Evolutionary conservation across 2,888 invertebrate genomes (phyloP), one percentile per base, ranked within the genome.

Genomic region (Perizoma affinitatum): DNA sequence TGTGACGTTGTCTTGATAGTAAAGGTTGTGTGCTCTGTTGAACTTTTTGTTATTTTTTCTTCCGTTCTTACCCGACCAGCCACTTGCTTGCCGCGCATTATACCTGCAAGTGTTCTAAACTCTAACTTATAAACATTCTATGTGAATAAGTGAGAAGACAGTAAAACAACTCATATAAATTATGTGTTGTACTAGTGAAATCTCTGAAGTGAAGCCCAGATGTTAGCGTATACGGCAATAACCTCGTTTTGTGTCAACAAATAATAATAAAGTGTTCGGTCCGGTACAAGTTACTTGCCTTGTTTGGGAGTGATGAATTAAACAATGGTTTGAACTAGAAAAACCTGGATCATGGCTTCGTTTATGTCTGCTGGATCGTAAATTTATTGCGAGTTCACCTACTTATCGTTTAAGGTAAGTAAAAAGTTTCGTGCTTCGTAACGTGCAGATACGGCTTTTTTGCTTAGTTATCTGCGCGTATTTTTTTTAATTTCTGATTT

Each of bases 321-420:
- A 86, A 90, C 84, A 85, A 87, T 83, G 79, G 70, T 80, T 75
- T 84, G 81, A 86, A 88, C 86, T 88, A 84, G 87, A 83, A 77
- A n/a, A 79, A 76, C 77, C 79, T 75, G 84, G 82, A 80, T 76
- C 78, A 90, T 86, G 87, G 80, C 79, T 73, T 82, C 80, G 80
- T 81, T 80, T 76, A 77, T 44, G 42, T 54, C 71, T 76, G 73
- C 76, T 74, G 78, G 78, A 84, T 82, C 83, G 75, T 82, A 84
- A 85, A 80, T 86, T 80, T 74, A 79, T 82, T 78, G 74, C 78
- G 75, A 80, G 81, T 82, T 90, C 90, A 90, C 88, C 90, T 86
- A 90, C 89, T 83, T 90, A 83, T 75, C 90, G 69, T 91, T 85
- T 90, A 91, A 85, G 92, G 92, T 91, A 90, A 90, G 91, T 78